Percentiles rank a stretch among this genome's conserved stretches.
These are phyloP conservation scores for Borostomias antarcticus DNA, from an alignment of 2,797 vertebrate species.

Conservation along the genomic window DNA sequence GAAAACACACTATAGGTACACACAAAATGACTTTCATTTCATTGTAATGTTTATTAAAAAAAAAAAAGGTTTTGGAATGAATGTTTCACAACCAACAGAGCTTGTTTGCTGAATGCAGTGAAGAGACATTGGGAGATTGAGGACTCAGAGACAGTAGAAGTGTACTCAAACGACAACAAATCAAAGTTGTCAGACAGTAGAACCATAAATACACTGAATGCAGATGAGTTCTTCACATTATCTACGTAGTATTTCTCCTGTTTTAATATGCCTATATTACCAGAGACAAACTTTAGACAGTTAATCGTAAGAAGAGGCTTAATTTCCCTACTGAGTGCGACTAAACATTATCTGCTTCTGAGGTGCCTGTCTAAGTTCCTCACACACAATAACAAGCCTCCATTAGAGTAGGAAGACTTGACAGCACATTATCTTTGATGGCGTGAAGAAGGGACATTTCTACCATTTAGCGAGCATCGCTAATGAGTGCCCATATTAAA, in stretches of 20 bases:
- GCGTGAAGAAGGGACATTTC: constrained; percentile 47
- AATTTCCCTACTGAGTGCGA: constrained; percentile 54
- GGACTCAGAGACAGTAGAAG: constrained; percentile 15
- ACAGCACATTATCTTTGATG: constrained; percentile 63
- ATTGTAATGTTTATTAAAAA: constrained; percentile 55
- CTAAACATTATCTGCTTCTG: constrained; percentile 65
- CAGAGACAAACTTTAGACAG: constrained; percentile 40
- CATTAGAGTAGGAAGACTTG: constrained; percentile 42
- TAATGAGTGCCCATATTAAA: constrained; percentile 69
- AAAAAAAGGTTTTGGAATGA: constrained; percentile 39
- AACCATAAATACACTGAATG: constrained; percentile 53
- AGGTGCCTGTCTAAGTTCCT: constrained; percentile 70
- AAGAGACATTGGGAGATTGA: constrained; percentile 2
- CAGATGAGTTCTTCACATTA: constrained; percentile 85
- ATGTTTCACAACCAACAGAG: constrained; percentile 67
- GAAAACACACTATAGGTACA: not conserved
- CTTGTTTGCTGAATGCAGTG: constrained; percentile 41
- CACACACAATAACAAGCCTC: constrained; percentile 47
- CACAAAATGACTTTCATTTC: not conserved
- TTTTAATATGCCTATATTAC: constrained; percentile 58
- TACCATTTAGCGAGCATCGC: constrained; percentile 56
- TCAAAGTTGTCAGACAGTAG: constrained; percentile 54
- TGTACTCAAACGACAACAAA: constrained; percentile 27
- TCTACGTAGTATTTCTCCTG: constrained; percentile 67
- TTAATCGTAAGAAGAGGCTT: constrained; percentile 68